These are phyloP conservation scores for Brachyrhaphis roseni DNA, from an alignment of 2,797 vertebrate genomes.

Conservation along the genomic window DNA sequence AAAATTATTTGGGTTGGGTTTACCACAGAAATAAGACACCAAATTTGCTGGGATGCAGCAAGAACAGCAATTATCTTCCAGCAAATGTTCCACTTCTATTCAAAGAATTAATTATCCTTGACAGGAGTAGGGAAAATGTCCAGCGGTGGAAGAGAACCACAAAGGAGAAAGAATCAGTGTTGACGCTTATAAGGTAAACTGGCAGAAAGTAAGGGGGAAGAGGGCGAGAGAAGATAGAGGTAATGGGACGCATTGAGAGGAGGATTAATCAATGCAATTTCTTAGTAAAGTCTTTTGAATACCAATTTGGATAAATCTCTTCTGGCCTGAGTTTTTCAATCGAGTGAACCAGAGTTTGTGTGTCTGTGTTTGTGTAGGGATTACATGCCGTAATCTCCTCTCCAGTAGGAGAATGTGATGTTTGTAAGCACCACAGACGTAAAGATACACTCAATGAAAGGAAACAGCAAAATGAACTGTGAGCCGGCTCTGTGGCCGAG, in stretches of 20 bases:
- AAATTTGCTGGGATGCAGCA: constrained; percentile 21
- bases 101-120: constrained; percentile 50
- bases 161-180: constrained; percentile 25
- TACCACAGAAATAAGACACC: constrained; percentile 21
- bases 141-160: constrained; percentile 28
- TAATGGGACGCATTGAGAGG: constrained; percentile 4
- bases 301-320: constrained; percentile 23
- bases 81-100: constrained; percentile 48
- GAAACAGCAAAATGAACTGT: constrained; percentile 31
- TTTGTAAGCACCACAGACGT: constrained; percentile 30
- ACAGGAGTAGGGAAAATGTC: constrained; percentile 29
- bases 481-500: constrained; percentile 54
- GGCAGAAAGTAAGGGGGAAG: neutral
- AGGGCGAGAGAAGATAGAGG: constrained; percentile 18
- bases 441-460: neutral
- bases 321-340: constrained; percentile 29
- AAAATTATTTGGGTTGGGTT: constrained; percentile 23
- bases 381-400: constrained; percentile 42
- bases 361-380: constrained; percentile 15
- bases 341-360: constrained; percentile 5
- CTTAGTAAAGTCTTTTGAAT: constrained; percentile 27
- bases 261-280: constrained; percentile 8
- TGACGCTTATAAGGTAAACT: constrained; percentile 19
- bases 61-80: constrained; percentile 37
- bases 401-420: constrained; percentile 32